Evolutionary conservation across 2,797 vertebrate species (phyloP).

Genomic region (Cirrhinus mrigala): DNA sequence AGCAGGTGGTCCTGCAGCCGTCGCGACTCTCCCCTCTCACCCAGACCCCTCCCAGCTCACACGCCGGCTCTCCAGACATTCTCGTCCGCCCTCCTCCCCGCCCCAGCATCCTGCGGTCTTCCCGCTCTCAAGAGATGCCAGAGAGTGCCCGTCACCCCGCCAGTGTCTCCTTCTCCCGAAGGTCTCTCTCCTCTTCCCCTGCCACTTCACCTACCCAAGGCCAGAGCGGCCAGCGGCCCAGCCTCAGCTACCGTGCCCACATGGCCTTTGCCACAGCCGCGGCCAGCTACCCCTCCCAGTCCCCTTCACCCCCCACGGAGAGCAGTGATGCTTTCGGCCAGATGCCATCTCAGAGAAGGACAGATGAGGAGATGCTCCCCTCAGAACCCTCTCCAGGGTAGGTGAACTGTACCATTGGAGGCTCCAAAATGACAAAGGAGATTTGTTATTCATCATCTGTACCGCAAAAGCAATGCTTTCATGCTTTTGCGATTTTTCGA

Average conservation of each 20-base stretch:
- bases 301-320: slow-evolving; percentile 87
- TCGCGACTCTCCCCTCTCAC: slow-evolving; percentile 97
- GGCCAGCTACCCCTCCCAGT: slow-evolving; percentile 90
- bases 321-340: slow-evolving; percentile 94
- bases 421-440: slow-evolving; percentile 72
- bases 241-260: slow-evolving; percentile 85
- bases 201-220: slow-evolving; percentile 89
- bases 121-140: slow-evolving; percentile 88
- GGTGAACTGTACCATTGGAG: slow-evolving; percentile 82
- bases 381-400: slow-evolving; percentile 98
- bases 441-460: slow-evolving; percentile 66
- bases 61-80: slow-evolving; percentile 95
- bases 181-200: slow-evolving; percentile 85
- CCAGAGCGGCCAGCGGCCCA: slow-evolving; percentile 81
- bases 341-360: slow-evolving; percentile 91
- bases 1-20: slow-evolving; percentile 98
- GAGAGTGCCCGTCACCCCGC: slow-evolving; percentile 92
- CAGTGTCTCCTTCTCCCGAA: slow-evolving; percentile 91
- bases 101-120: slow-evolving; percentile 91
- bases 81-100: slow-evolving; percentile 92
- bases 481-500: slow-evolving; percentile 56
- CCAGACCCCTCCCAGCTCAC: slow-evolving; percentile 97
- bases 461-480: slow-evolving; percentile 54
- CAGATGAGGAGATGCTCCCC: slow-evolving; percentile 94
- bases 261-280: slow-evolving; percentile 92